Conservation (phyloP, 2,113 vertebrate genomes). For the Thunnus maccoyii region DNA sequence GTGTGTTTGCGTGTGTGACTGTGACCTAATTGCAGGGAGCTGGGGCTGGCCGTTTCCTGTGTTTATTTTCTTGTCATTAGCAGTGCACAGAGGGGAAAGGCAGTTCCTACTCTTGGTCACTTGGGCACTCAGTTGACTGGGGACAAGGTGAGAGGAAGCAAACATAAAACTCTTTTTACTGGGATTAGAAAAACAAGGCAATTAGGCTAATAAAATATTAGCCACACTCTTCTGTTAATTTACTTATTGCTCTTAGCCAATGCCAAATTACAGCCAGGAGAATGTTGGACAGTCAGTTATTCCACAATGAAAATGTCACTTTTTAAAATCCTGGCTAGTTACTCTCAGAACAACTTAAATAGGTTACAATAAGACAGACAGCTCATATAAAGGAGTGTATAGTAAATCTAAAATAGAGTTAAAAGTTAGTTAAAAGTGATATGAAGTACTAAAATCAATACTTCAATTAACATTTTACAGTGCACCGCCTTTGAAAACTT, state of each 20-base stretch:
- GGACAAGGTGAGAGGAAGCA: constrained; percentile 48
- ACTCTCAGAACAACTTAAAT: not conserved
- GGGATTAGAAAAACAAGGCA: constrained; percentile 41
- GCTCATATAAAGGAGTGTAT: not conserved
- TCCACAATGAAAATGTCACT: constrained; percentile 23
- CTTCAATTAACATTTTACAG: not conserved
- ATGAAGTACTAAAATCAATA: constrained; percentile 3
- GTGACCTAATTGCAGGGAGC: constrained; percentile 78
- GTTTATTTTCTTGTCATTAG: constrained; percentile 81
- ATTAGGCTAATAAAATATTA: constrained; percentile 60
- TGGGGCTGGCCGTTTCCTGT: constrained; percentile 71
- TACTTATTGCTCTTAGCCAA: constrained; percentile 13
- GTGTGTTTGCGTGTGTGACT: constrained; percentile 51
- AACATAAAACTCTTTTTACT: constrained; percentile 47
- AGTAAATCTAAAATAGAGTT: not conserved
- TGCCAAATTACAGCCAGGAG: constrained; percentile 30
- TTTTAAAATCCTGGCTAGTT: not conserved
- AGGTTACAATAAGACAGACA: not conserved
- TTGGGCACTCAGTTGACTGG: constrained; percentile 51
- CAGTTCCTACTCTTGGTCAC: constrained; percentile 59
- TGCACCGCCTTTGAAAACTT: not conserved
- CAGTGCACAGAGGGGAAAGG: constrained; percentile 43
- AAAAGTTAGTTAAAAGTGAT: not conserved
- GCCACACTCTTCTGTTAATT: constrained; percentile 47
- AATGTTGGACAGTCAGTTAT: constrained; percentile 20